Conservation (phyloP, 1,140 invertebrate species). For the Pseudomyrmex pallidus region DNA sequence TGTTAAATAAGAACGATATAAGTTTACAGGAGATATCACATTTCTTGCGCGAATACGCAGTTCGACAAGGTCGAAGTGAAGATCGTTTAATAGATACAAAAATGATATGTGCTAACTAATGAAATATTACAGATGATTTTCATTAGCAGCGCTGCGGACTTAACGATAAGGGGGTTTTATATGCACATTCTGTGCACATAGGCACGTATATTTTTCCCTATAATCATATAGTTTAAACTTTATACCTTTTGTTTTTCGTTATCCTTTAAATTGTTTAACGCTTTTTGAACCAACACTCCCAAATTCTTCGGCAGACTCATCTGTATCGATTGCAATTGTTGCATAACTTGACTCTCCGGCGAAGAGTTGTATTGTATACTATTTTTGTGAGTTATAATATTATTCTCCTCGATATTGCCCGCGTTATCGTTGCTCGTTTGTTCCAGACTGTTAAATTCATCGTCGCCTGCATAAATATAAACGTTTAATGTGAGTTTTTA, state of each 20-base stretch:
- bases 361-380: slow-evolving; percentile 14
- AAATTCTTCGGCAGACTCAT: slow-evolving; percentile 80
- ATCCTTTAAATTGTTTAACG: slow-evolving; percentile 78
- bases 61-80: too few relatives aligned
- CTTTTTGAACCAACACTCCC: slow-evolving; percentile 79
- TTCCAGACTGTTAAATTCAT: slow-evolving; percentile 64
- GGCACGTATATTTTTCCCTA: background rate
- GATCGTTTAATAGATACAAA: too few relatives aligned
- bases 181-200: background rate
- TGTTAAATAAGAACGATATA: too few relatives aligned
- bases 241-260: slow-evolving; percentile 66
- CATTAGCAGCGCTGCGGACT: too few relatives aligned
- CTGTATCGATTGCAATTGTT: slow-evolving; percentile 62
- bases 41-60: too few relatives aligned
- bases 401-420: slow-evolving; percentile 48
- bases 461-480: slow-evolving; percentile 68
- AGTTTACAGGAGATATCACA: too few relatives aligned
- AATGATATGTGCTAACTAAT: too few relatives aligned
- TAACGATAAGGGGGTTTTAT: background rate
- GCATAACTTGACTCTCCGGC: slow-evolving; percentile 50
- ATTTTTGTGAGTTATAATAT: slow-evolving; percentile 29
- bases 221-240: background rate
- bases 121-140: too few relatives aligned
- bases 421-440: background rate
- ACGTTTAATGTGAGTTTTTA: background rate